A percentile compares a stretch with the other conserved stretches of the same genome.
phyloP scores from a whole-genome alignment of 2,888 invertebrate genomes.

The Ormyrus labotus region DNA sequence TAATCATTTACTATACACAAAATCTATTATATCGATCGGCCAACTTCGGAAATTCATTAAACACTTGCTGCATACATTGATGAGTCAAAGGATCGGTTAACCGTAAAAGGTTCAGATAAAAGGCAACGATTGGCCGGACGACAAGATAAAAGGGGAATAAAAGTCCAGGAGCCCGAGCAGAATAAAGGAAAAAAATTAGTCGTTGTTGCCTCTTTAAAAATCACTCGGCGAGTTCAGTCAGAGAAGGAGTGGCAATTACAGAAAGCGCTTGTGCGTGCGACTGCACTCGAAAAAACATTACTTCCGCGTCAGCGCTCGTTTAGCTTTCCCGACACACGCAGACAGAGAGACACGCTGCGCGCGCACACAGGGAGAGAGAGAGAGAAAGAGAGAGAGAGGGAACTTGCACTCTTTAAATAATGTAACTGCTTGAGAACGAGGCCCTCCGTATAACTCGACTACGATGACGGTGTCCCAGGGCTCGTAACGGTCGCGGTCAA shows the following conservation, averaged over 20 bases:
- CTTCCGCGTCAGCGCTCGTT: slow-evolving; percentile 29
- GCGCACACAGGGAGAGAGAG: neutral
- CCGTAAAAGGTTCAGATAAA: too few relatives aligned
- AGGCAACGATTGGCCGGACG: too few relatives aligned
- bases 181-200: neutral
- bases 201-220: slow-evolving; percentile 11
- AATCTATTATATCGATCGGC: too few relatives aligned
- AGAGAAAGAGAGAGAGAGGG: too few relatives aligned
- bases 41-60: too few relatives aligned
- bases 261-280: neutral
- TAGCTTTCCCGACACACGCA: neutral
- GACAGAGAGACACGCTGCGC: neutral
- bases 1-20: too few relatives aligned
- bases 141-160: neutral
- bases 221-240: slow-evolving; percentile 3
- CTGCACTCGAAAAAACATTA: slow-evolving; percentile 42
- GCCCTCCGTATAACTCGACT: slow-evolving; percentile 18
- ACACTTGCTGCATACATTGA: too few relatives aligned
- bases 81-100: too few relatives aligned
- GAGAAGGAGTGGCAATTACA: slow-evolving; percentile 28
- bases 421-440: slow-evolving; percentile 36
- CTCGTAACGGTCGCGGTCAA: slow-evolving; percentile 52
- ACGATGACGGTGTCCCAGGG: slow-evolving; percentile 14
- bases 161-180: neutral
- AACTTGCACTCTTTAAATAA: slow-evolving; percentile 30